Evolutionary conservation across 2,113 vertebrate species (phyloP).

Genomic region (Dascyllus trimaculatus): DNA sequence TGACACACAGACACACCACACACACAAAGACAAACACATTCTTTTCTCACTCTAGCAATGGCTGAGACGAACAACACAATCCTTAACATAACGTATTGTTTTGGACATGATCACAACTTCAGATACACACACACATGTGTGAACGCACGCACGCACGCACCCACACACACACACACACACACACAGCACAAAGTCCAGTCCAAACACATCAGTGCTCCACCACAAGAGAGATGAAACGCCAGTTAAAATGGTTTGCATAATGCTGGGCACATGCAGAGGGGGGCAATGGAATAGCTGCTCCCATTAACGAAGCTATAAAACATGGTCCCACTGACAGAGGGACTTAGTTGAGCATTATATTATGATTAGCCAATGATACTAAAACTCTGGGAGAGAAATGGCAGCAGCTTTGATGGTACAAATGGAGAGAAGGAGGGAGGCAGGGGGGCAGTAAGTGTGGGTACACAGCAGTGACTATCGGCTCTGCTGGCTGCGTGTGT

Average conservation of each 20-base stretch:
- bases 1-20: slow-evolving; percentile 60
- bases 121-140: slow-evolving; percentile 23
- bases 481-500: slow-evolving; percentile 11
- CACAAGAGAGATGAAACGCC: slow-evolving; percentile 67
- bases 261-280: slow-evolving; percentile 66
- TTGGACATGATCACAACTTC: slow-evolving; percentile 46
- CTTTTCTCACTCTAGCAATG: slow-evolving; percentile 52
- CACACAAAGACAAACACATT: slow-evolving; percentile 14
- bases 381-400: slow-evolving; percentile 73
- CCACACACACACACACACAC: slow-evolving; percentile 32
- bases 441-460: slow-evolving; percentile 4
- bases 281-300: slow-evolving; percentile 70
- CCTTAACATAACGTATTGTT: slow-evolving; percentile 55
- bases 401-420: slow-evolving; percentile 46
- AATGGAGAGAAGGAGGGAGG: slow-evolving; percentile 40
- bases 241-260: slow-evolving; percentile 78
- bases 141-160: background rate
- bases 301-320: slow-evolving; percentile 83
- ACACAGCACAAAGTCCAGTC: slow-evolving; percentile 31
- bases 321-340: slow-evolving; percentile 75
- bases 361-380: slow-evolving; percentile 83
- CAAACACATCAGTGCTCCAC: slow-evolving; percentile 57
- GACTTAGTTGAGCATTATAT: slow-evolving; percentile 84
- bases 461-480: slow-evolving; percentile 23
- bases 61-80: slow-evolving; percentile 57